Conservation (phyloP, 2,888 invertebrate species). For the Choreutis nemorana region DNA sequence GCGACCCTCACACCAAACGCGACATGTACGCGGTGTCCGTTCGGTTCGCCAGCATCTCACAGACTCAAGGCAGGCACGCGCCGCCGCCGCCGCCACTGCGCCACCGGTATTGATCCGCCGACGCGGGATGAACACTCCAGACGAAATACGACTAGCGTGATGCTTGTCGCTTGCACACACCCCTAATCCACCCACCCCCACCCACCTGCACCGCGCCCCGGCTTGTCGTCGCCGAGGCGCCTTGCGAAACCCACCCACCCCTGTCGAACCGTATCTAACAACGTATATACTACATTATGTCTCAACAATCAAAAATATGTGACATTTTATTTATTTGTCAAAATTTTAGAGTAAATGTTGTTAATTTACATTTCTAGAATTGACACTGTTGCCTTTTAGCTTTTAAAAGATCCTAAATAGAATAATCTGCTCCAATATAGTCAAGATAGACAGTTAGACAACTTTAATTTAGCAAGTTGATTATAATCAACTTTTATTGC, state of each 20-base stretch:
- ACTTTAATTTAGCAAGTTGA: no score
- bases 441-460: no score
- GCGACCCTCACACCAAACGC: constrained; percentile 60
- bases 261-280: constrained; percentile 6
- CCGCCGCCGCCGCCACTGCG: constrained; percentile 62
- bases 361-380: no score
- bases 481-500: no score
- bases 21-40: constrained; percentile 61
- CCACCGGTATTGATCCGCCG: constrained; percentile 64
- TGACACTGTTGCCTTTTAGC: no score
- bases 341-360: no score
- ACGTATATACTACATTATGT: no score
- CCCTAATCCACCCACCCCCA: constrained; percentile 19
- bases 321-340: no score
- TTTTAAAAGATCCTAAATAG: no score
- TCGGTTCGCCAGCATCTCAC: constrained; percentile 62
- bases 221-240: constrained; percentile 25
- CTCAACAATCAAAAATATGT: no score
- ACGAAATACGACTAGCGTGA: constrained; percentile 64
- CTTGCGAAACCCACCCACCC: constrained; percentile 8
- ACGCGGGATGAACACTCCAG: constrained; percentile 65
- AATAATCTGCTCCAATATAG: no score
- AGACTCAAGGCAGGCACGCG: constrained; percentile 54
- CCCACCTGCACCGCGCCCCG: constrained; percentile 14
- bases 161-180: constrained; percentile 55